Percentiles rank a stretch among this genome's conserved stretches.
Conservation (phyloP, 30 jellyfish, hydroid and myxozoan species). For the Pseudorhiza aurosa region DNA sequence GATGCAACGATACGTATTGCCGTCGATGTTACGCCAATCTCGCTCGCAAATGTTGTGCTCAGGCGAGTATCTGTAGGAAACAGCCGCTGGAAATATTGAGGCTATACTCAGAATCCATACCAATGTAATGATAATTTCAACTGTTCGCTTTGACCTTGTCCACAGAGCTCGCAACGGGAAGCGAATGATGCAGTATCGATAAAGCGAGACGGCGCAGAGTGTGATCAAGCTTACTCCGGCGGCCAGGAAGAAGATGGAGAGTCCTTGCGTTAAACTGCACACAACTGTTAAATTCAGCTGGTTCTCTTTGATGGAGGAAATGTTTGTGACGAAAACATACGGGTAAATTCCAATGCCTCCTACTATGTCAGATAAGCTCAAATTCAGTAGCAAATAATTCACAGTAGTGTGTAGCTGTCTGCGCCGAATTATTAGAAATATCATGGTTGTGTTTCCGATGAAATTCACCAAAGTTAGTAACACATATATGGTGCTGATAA, state of each 20-base stretch:
- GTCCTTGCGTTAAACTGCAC: constrained; percentile 68
- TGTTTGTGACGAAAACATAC: constrained; percentile 26
- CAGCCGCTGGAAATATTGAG: constrained; percentile 46
- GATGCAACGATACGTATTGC: constrained; percentile 27
- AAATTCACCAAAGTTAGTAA: constrained; percentile 23
- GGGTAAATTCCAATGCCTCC: constrained; percentile 69
- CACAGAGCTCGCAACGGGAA: constrained; percentile 59
- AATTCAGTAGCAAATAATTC: constrained; percentile 53
- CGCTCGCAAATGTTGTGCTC: constrained; percentile 43
- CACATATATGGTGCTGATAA: constrained; percentile 17
- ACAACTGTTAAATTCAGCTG: background rate
- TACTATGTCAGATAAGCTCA: constrained; percentile 50
- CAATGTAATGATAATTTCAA: constrained; percentile 5
- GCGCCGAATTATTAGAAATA: constrained; percentile 16
- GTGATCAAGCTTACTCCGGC: constrained; percentile 59
- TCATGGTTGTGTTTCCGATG: constrained; percentile 44
- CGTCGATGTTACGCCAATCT: constrained; percentile 60
- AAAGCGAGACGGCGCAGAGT: constrained; percentile 59
- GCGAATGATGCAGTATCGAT: constrained; percentile 50
- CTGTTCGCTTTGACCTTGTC: constrained; percentile 47
- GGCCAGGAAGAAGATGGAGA: constrained; percentile 49
- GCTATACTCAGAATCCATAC: constrained; percentile 50
- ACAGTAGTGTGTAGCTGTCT: constrained; percentile 64
- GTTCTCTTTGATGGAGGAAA: background rate
- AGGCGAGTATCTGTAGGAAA: constrained; percentile 41